Evolutionary conservation across 2,797 vertebrate genomes (phyloP), one percentile per base, ranked within the genome.

Genomic region (Tinamus major): DNA sequence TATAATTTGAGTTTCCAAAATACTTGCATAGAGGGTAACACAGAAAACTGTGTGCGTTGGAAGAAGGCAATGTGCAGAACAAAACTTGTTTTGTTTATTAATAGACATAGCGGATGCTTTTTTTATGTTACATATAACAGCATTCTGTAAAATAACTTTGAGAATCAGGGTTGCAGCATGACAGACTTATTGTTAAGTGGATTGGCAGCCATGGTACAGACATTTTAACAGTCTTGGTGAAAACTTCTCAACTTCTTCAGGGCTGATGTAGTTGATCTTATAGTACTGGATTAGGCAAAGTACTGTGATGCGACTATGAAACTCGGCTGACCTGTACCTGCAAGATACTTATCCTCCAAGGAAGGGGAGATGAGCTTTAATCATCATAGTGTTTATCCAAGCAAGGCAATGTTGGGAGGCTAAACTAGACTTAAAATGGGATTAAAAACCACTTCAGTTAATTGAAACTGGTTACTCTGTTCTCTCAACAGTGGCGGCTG

Each of bases 401-500:
- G 51, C 9, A 48, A 35, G 59, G 41, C 63, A 81, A 2, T 42
- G 33, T 39, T 72, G 79, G 91, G 70, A 92, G 31, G 33, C 11
- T 44, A 49, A 82, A 62, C 44, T 20, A 83, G 59, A 49, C 42
- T 77, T 91, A 33, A 74, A 48, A 42, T 83, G 39, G 27, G 48
- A 74, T 88, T 14, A 29, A 53, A 37, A 55, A n/a, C 17, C 21
- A 41, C 6, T 48, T 74, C 19, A 42, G 20, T 65, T 27, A 72
- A 21, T 56, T 92, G 61, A 92, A 95, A 93, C 49, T 44, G 29
- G 65, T 83, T 20, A 11, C 46, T 91, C 48, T 93, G 23, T 39
- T 93, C 65, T 95, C 42, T 95, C 85, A 37, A 93, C 97, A 97
- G 97, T 85, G 96, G 95, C 8, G 93, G 93, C 80, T 97, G 94